A percentile compares a stretch with the other conserved stretches of the same genome.
Evolutionary conservation across 2,113 vertebrate genomes (phyloP).

Genomic region (Sylvia atricapilla): DNA sequence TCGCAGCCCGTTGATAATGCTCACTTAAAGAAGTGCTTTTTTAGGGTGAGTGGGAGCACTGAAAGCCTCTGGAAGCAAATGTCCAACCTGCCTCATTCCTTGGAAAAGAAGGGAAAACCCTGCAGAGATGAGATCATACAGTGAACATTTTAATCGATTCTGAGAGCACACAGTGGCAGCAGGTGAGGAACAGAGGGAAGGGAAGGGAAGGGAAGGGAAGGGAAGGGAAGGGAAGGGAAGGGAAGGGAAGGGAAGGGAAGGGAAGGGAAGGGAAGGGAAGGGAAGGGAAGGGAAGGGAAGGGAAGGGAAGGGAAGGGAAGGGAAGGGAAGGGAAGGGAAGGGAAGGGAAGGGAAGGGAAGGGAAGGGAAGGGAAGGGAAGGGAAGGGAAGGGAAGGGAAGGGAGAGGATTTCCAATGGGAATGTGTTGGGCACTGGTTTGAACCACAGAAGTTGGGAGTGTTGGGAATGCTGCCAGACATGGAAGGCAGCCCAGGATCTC

Average conservation of each 20-base stretch:
- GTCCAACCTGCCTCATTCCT: background rate
- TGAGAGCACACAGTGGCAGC: background rate
- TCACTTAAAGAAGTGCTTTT: constrained; percentile 8
- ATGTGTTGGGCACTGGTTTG: background rate
- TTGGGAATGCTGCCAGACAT: background rate
- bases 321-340: background rate
- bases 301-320: background rate
- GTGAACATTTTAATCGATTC: background rate
- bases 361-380: background rate
- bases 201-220: background rate
- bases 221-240: background rate
- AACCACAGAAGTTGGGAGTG: background rate
- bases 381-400: background rate
- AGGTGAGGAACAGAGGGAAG: background rate
- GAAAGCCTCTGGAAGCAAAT: constrained; percentile 26
- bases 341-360: background rate
- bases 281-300: background rate
- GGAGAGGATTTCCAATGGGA: background rate
- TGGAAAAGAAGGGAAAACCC: background rate
- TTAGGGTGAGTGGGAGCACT: background rate
- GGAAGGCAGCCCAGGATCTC: background rate
- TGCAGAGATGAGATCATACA: background rate
- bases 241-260: background rate
- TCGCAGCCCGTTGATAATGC: background rate
- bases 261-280: background rate